Base-by-base conservation (phyloP, 2,888 invertebrate species). In the Allophyes oxyacanthae region DNA sequence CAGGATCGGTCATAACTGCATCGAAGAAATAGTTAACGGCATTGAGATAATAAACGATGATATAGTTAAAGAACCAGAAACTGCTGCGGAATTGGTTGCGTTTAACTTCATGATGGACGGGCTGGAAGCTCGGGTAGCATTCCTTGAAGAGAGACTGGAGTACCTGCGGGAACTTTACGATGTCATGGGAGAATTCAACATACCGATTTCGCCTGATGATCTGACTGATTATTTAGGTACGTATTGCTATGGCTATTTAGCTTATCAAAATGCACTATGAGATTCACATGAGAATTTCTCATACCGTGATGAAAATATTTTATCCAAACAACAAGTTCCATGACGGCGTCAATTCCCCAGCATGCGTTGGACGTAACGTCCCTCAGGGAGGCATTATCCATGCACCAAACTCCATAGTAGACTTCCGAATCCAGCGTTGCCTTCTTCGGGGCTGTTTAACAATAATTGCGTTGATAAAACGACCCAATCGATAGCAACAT, bases 81-180 rank as follows among this genome's bases (percentile, higher is more conserved):
- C 95, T 0, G 97, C 98, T 0, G 91, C 95, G 0, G 97, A 97
- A 70, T 95, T 96, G 78, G 97, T 97, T 0, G 95, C 95, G 10
- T 97, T 95, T 77, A 95, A 97, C 55, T 95, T 94, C 42, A 96
- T 97, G 89, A 82, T 97, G 45, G 96, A 97, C 55, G 95, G 95
- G 4, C 91, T 96, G 9, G 95, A 96, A 67, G 83, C 92, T 1
- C 95, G 96, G 79, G 95, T 98, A 49, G 96, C 96, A 20, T 91
- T 90, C 20, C 94, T 98, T 78, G 97, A 98, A 81, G 92, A 95
- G 41, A 95, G 96, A 28, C 91, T 98, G 5, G 97, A 97, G 81
- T 97, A 98, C 82, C 95, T 97, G 6, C 96, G 97, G 70, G 97
- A 98, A 78, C 88, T 98, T 56, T 97, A 98, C 81, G 97, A 98